Conservation (phyloP, 2,888 invertebrate genomes). For the Sphaerophoria rueppellii region DNA sequence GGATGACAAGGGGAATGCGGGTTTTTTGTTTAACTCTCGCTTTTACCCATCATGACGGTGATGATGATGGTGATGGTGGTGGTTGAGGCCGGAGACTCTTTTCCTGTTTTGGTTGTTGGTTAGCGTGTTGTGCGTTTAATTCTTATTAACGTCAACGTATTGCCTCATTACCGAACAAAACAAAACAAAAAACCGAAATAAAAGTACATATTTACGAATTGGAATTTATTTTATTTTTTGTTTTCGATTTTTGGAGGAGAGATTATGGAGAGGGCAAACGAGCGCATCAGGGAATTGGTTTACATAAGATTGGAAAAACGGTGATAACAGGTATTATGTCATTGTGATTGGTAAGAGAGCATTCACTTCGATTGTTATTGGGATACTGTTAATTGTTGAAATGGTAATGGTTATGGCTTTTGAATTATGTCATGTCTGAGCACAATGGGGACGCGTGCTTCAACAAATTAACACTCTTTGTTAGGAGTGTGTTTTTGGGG, state of each 20-base stretch:
- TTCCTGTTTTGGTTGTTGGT: conserved; percentile 60
- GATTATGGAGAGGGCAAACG: background rate
- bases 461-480: background rate
- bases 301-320: conserved; percentile 15
- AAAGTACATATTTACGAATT: conserved; percentile 19
- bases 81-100: conserved; percentile 19
- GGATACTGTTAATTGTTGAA: background rate
- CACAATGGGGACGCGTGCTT: background rate
- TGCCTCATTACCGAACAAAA: conserved; percentile 61
- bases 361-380: conserved; percentile 12
- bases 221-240: conserved; percentile 23
- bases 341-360: background rate
- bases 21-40: conserved; percentile 14
- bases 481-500: background rate
- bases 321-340: conserved; percentile 13
- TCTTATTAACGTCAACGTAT: conserved; percentile 67
- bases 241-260: background rate
- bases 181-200: conserved; percentile 14
- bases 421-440: conserved; percentile 20
- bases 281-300: conserved; percentile 14
- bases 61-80: conserved; percentile 14
- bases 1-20: conserved; percentile 52
- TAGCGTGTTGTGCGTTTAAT: conserved; percentile 56
- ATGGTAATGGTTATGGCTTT: conserved; percentile 1
- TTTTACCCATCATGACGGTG: background rate